Evolutionary conservation across 1,140 invertebrate species (phyloP).

Genomic region (Glossosoma conforme): DNA sequence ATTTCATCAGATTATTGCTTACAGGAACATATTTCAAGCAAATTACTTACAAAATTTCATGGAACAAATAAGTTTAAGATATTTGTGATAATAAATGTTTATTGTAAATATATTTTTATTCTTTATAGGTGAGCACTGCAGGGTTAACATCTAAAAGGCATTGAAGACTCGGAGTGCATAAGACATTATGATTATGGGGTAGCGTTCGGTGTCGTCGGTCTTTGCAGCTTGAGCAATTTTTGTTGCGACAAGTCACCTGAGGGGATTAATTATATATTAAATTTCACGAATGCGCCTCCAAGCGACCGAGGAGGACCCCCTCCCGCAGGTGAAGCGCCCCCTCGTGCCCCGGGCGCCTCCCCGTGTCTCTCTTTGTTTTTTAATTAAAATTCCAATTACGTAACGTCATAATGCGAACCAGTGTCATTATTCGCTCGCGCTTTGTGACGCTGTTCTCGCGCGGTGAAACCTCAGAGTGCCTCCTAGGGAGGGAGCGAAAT

Average conservation of each 20-base stretch:
- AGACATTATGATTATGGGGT: too few relatives aligned
- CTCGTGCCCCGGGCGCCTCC: background rate
- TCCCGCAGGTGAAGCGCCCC: constrained; percentile 11
- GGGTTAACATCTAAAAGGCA: too few relatives aligned
- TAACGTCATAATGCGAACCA: constrained; percentile 28
- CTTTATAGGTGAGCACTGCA: too few relatives aligned
- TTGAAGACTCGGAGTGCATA: too few relatives aligned
- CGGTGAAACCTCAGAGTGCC: constrained; percentile 12
- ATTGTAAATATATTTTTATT: too few relatives aligned
- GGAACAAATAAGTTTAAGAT: too few relatives aligned
- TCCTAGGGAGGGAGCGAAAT: background rate
- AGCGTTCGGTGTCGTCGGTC: too few relatives aligned
- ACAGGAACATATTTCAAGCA: too few relatives aligned
- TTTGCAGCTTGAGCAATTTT: constrained; percentile 30
- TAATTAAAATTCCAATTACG: constrained; percentile 33
- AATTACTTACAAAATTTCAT: too few relatives aligned
- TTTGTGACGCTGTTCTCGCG: constrained; percentile 16
- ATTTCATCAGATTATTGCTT: too few relatives aligned
- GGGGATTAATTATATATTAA: constrained; percentile 31
- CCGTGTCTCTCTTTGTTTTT: constrained; percentile 24
- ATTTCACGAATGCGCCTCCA: constrained; percentile 25
- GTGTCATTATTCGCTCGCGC: constrained; percentile 23
- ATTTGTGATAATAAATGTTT: too few relatives aligned
- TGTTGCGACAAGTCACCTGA: constrained; percentile 31
- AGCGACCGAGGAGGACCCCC: constrained; percentile 19